Base-by-base conservation (phyloP, 2,888 invertebrate species). In the Phortica magna region DNA sequence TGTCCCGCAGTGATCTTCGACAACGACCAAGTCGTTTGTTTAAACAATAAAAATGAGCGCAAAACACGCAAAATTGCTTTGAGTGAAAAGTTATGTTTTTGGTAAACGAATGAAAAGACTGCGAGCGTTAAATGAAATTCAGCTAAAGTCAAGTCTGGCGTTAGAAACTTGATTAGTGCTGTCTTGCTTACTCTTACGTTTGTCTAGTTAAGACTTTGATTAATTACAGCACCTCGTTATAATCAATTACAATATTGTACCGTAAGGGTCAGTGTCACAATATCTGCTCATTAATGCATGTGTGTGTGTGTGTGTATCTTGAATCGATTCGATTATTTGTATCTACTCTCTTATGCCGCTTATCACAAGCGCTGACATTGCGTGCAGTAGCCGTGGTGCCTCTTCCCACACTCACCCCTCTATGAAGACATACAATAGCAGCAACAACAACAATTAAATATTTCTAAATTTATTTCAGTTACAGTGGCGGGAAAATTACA, bases 41-140 rank as follows among this genome's bases (percentile, higher is more conserved):
- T 43, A 43, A 43, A 22, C 43, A 68, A 68, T 68, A 48, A 68
- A 68, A 68, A 68, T 68, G 22, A 43, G 43, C 68, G 31, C 19
- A 68, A 68, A 19, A 48, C 68, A 43, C 68, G 68, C 68, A 68
- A 68, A 65, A n/a, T 39, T 65, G 22, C 43, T 68, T 43, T 68
- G 9, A 43, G 19, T 48, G 67, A 67, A 67, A 67, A 42, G 31
- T 67, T 42, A 43, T 67, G 31, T 67, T 12, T 68, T 61, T 55
- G 0, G 59, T 9, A 6, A 59, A 14, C 17, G 19, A 17, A 19
- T 59, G 22, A 59, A 19, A n/a, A 10, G 57, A n/a, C 22, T 64
- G 1, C 19, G 39, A 64, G 17, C n/a, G 41, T 41, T 14, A 41
- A 67, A 65, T 3, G n/a, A 67, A 67, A n/a, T 31, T 4, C 2